Percentiles rank a stretch among this genome's conserved stretches.
phyloP scores from a whole-genome alignment of 2,113 vertebrate genomes.

The Prochilodus magdalenae region DNA sequence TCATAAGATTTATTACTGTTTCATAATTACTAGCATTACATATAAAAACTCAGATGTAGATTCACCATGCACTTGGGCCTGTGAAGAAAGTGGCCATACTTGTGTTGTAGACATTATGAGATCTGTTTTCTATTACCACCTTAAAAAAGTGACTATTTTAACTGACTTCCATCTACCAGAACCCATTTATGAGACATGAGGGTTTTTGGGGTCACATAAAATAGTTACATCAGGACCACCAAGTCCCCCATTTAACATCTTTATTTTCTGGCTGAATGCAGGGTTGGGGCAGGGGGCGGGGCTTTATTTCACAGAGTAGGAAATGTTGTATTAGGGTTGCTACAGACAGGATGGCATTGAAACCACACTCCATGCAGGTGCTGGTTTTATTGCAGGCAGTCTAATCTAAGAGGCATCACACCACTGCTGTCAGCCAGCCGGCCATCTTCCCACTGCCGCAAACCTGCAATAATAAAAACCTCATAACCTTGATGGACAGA shows the following conservation, averaged over 20 bases:
- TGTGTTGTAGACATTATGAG: no score
- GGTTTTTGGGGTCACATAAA: no score
- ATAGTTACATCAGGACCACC: not conserved
- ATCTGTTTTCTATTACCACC: no score
- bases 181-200: no score
- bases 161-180: no score
- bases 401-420: constrained; percentile 66
- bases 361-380: constrained; percentile 19
- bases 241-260: not conserved
- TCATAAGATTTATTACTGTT: no score
- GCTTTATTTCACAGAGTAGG: not conserved
- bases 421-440: constrained; percentile 53
- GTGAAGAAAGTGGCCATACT: no score
- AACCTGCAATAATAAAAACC: constrained; percentile 59
- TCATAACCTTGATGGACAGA: constrained; percentile 42
- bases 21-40: no score
- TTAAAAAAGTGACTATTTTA: no score
- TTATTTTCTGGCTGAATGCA: not conserved
- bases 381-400: constrained; percentile 60
- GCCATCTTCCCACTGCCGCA: constrained; percentile 51
- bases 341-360: not conserved
- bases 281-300: not conserved
- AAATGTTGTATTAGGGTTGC: constrained; percentile 18
- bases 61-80: no score
- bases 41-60: no score